Percentiles rank a stretch among this genome's conserved stretches.
These are phyloP conservation scores for Carassius auratus DNA, from an alignment of 2,113 vertebrate genomes.

Conservation along the genomic window DNA sequence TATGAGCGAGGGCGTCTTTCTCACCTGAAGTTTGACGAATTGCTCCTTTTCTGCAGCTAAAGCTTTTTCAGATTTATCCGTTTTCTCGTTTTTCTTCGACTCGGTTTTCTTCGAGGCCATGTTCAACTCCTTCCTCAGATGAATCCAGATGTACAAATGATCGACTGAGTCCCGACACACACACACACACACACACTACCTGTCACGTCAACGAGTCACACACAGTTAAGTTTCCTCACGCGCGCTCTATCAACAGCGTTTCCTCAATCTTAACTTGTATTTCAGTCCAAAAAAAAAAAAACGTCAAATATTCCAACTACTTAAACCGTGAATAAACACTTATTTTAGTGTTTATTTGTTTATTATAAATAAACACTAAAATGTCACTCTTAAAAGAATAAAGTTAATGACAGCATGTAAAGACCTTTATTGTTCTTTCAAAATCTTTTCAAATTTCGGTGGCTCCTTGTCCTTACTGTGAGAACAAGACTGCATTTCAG, in stretches of 20 bases:
- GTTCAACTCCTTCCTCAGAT: neutral
- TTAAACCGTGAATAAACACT: too few relatives aligned
- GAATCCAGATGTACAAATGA: neutral
- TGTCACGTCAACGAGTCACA: conserved; percentile 1
- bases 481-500: conserved; percentile 1
- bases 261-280: neutral
- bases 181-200: neutral
- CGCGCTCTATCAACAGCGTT: neutral
- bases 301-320: neutral
- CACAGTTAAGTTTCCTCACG: neutral
- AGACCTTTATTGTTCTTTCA: neutral
- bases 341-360: neutral
- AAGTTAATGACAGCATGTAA: neutral
- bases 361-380: neutral
- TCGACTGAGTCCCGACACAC: neutral
- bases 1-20: too few relatives aligned
- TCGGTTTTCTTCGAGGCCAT: conserved; percentile 71
- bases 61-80: conserved; percentile 74
- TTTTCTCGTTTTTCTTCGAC: conserved; percentile 68
- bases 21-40: conserved; percentile 76
- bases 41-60: conserved; percentile 77
- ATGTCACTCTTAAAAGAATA: neutral
- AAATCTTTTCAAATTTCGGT: neutral
- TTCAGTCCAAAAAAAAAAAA: neutral
- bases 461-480: neutral